These are phyloP conservation scores for Pristionchus arcanus DNA, from an alignment of 2,888 invertebrate species.

Conservation along the genomic window DNA sequence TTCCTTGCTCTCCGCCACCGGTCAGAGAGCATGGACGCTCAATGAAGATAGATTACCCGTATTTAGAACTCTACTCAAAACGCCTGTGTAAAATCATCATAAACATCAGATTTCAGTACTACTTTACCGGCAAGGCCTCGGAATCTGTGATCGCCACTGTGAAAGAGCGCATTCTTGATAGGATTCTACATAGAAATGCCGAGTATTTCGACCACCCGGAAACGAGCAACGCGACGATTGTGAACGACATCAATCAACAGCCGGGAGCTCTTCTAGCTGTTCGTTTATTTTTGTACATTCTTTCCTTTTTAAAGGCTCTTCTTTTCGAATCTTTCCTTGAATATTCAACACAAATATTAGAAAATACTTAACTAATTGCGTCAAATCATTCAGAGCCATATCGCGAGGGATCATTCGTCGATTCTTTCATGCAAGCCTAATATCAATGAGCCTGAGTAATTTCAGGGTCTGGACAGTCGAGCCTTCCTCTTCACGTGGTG, in stretches of 20 bases:
- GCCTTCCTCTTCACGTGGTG: slow-evolving; percentile 63
- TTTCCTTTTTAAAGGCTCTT: too few relatives aligned
- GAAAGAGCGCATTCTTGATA: not conserved
- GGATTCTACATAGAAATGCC: not conserved
- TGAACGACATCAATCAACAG: slow-evolving; percentile 4
- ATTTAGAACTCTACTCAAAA: too few relatives aligned
- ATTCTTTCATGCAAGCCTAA: too few relatives aligned
- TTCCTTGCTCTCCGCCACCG: too few relatives aligned
- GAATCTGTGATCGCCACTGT: slow-evolving; percentile 7
- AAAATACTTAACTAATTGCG: too few relatives aligned
- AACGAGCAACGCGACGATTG: slow-evolving; percentile 29
- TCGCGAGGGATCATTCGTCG: too few relatives aligned
- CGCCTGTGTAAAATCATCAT: too few relatives aligned
- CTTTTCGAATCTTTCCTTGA: too few relatives aligned
- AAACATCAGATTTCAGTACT: not conserved
- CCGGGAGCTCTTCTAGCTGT: not conserved
- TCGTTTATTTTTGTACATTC: not conserved
- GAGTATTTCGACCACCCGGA: slow-evolving; percentile 11
- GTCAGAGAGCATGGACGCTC: too few relatives aligned
- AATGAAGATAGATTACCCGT: too few relatives aligned
- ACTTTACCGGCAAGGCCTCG: not conserved
- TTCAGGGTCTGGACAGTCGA: slow-evolving; percentile 66
- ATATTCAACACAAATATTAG: too few relatives aligned
- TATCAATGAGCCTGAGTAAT: not conserved
- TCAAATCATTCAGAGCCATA: too few relatives aligned